These are phyloP conservation scores for Rhynchopsitta pachyrhyncha DNA, from an alignment of 2,113 vertebrate species.

Conservation along the genomic window DNA sequence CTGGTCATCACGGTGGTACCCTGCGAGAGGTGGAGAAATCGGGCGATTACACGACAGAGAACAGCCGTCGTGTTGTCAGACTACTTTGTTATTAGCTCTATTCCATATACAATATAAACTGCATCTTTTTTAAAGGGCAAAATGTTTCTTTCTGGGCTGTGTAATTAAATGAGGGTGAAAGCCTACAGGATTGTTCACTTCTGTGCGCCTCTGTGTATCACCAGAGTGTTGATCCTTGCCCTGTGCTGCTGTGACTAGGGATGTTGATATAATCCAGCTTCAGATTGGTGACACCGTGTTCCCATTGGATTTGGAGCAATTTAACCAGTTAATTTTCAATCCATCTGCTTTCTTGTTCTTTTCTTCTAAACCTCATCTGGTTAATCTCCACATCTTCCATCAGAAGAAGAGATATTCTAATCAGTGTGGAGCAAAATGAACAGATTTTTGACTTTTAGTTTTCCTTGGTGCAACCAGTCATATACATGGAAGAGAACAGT, in stretches of 20 bases:
- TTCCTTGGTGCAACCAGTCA: background rate
- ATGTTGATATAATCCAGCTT: background rate
- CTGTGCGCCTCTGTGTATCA: background rate
- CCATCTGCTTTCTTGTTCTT: rapidly evolving
- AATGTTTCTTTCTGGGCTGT: background rate
- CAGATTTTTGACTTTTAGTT: background rate
- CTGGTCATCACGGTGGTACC: slow-evolving; percentile 75
- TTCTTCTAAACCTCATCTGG: background rate
- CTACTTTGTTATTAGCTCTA: background rate
- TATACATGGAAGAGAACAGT: background rate
- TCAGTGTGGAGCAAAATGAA: background rate
- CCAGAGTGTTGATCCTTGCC: background rate
- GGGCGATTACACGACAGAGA: rapidly evolving
- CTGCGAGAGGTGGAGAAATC: slow-evolving; percentile 53
- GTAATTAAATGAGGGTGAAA: background rate
- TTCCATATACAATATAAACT: background rate
- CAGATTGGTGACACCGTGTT: background rate
- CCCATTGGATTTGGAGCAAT: background rate
- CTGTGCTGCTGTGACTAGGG: background rate
- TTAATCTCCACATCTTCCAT: background rate
- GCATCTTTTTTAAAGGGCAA: background rate
- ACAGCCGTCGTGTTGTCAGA: background rate
- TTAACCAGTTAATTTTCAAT: background rate
- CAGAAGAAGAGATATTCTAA: background rate
- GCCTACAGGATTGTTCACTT: background rate